These are phyloP conservation scores for Heliothis subflexa DNA, from an alignment of 1,140 invertebrate genomes.

Conservation along the genomic window DNA sequence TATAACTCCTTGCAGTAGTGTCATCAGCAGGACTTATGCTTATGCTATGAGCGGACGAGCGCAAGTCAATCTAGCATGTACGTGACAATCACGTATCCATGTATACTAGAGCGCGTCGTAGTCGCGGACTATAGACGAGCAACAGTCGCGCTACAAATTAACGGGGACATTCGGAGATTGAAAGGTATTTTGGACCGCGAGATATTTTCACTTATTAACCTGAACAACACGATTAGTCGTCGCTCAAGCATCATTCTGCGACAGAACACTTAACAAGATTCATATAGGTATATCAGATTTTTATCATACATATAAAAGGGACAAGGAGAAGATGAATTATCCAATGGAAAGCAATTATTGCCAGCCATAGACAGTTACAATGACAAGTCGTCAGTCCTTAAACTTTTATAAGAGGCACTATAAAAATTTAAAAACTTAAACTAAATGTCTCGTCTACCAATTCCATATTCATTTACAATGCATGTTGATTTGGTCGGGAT, in stretches of 20 bases:
- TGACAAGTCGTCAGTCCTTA: too few relatives aligned
- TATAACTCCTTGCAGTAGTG: too few relatives aligned
- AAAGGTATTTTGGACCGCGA: background rate
- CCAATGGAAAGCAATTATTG: too few relatives aligned
- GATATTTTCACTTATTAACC: background rate
- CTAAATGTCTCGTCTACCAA: background rate
- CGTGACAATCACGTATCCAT: background rate
- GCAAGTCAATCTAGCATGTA: background rate
- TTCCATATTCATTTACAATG: background rate
- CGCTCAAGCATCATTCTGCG: too few relatives aligned
- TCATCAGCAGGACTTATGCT: background rate
- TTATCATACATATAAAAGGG: too few relatives aligned
- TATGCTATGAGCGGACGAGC: too few relatives aligned
- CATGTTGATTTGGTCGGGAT: background rate
- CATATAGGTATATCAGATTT: too few relatives aligned
- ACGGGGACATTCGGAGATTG: background rate
- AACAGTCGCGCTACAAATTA: background rate
- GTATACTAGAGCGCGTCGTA: background rate
- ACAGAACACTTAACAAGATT: too few relatives aligned
- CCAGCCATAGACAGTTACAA: too few relatives aligned
- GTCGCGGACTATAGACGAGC: background rate
- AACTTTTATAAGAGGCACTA: too few relatives aligned
- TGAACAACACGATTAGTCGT: background rate
- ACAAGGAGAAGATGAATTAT: too few relatives aligned
- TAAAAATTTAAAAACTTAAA: background rate